Base-by-base conservation (phyloP, 2,888 invertebrate genomes). In the Erebia ligea region DNA sequence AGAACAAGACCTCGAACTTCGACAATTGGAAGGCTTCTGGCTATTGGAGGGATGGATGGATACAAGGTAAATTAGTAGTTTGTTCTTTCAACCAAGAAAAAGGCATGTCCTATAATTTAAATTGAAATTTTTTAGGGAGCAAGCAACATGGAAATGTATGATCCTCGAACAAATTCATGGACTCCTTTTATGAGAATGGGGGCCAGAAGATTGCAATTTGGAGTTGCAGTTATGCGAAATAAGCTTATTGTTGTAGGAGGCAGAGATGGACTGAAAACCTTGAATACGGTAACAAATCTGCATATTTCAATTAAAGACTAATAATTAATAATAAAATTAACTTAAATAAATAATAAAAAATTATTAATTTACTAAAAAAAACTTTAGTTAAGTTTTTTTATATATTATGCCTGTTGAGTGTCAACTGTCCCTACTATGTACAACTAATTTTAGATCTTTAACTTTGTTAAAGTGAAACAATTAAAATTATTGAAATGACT, bases 1-100 rank as follows among this genome's bases (percentile, higher is more conserved):
- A 94, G 98, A 75, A 98, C 98, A 0, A 95, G 96, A 76, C 98
- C 98, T 0, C 94, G 99, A 67, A 98, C 98, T 84, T 97, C 98
- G 0, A 98, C 98, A 1, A 96, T 98, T 67, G 98, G 98, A 2
- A 95, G 96, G 67, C 93, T 99, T 75, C 94, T 98, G 78, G 97
- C 98, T 73, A 96, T 98, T 19, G 98, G 98, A 34, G 98, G 98
- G 73, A 98, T 98, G 97, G 98, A 98, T 90, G 96, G 96, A 67
- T 97, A 96, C 54, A 54, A 54, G 54, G 54, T 54, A 54, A 10
- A n/a, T n/a, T 50, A n/a, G n/a, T 50, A 15, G 8, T 50, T n/a
- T 21, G 5, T 50, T 25, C 2, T 50, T 1, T 50, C 5, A n/a
- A n/a, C 10, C 42, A 61, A 61, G 34, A 34, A 58, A 3, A 52